Conservation (phyloP, 2,888 invertebrate genomes). For the Thymelicus acteon region DNA sequence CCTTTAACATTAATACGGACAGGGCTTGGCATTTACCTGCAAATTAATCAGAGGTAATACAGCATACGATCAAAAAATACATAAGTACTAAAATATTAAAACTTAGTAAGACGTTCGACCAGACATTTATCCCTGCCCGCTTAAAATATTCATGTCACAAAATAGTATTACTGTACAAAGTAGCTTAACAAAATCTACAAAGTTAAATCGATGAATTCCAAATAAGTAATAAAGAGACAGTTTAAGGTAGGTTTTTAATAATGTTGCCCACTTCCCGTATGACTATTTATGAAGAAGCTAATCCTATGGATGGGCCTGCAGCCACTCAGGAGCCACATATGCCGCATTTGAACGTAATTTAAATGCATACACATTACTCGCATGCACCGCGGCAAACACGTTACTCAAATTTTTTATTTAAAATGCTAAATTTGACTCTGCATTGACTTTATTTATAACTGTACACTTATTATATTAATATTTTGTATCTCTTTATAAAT, state of each 20-base stretch:
- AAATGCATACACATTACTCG: conserved; percentile 75
- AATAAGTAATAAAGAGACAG: not conserved
- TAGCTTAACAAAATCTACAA: not conserved
- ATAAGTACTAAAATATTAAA: not conserved
- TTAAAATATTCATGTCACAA: not conserved
- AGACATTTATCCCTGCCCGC: not conserved
- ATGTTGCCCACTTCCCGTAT: not conserved
- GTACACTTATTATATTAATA: not conserved
- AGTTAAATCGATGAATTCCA: not conserved
- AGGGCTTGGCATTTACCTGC: conserved; percentile 28
- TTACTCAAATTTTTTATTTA: conserved; percentile 69
- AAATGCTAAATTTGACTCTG: conserved; percentile 51
- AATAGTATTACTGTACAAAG: not conserved
- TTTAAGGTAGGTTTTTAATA: conserved; percentile 9
- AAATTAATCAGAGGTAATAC: conserved; percentile 1
- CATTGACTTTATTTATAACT: conserved; percentile 25
- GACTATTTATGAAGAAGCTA: conserved; percentile 45
- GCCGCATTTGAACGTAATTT: conserved; percentile 73
- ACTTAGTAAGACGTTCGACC: not conserved
- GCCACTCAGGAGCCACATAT: conserved; percentile 48
- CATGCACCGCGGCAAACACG: conserved; percentile 54
- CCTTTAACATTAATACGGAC: conserved; percentile 49
- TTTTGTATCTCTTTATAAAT: not conserved
- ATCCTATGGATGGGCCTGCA: conserved; percentile 45
- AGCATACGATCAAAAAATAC: not conserved